Percentiles rank a stretch among this genome's conserved stretches.
Conservation (phyloP, 92 coral and sea anemone species). For the Phenganax subtilis region DNA sequence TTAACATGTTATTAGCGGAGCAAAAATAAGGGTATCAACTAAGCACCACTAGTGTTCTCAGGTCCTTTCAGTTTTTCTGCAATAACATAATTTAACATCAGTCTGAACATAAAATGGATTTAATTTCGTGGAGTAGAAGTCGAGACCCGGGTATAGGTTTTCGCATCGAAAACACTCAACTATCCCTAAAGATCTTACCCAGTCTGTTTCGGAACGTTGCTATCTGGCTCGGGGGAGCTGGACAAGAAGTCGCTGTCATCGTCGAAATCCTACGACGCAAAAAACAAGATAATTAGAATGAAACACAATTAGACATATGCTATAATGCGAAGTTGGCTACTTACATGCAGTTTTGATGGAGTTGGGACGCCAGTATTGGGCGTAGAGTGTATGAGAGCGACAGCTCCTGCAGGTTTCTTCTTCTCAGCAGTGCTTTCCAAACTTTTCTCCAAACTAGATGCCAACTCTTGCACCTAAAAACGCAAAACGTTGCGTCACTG, state of each 20-base stretch:
- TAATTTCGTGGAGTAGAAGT: too few relatives aligned
- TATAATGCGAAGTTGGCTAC: neutral
- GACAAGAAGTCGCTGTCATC: conserved; percentile 39
- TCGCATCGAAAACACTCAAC: neutral
- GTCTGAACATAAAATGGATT: too few relatives aligned
- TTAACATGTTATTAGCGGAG: too few relatives aligned
- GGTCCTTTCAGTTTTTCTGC: too few relatives aligned
- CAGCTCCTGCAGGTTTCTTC: conserved; percentile 88
- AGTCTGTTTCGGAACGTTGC: conserved; percentile 8
- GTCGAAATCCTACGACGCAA: conserved; percentile 21
- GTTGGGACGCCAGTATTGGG: neutral
- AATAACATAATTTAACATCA: too few relatives aligned
- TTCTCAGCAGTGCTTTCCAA: conserved; percentile 55
- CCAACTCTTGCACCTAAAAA: conserved; percentile 67
- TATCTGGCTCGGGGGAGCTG: conserved; percentile 36
- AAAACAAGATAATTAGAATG: neutral
- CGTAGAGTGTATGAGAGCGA: conserved; percentile 67
- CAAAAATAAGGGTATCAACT: too few relatives aligned
- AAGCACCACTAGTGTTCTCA: too few relatives aligned
- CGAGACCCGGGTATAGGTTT: neutral
- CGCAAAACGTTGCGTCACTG: neutral
- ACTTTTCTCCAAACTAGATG: conserved; percentile 70
- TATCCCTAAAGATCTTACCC: neutral
- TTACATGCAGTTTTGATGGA: conserved; percentile 16
- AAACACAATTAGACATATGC: too few relatives aligned